phyloP scores from a whole-genome alignment of 92 coral and sea anemone genomes.

The Metridium senile region DNA sequence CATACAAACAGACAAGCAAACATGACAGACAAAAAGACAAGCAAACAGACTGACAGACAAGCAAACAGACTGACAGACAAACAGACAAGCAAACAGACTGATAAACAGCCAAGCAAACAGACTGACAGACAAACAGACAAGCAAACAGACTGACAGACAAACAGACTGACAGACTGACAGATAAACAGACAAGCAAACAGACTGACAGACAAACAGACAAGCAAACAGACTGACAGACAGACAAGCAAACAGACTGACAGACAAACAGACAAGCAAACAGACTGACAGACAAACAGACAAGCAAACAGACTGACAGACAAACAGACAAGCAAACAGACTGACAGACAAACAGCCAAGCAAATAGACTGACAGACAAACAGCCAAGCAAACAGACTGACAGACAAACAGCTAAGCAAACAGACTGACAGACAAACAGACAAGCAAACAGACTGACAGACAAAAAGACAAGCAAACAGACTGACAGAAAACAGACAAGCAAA shows the following conservation, averaged over 20 bases:
- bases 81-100: background rate
- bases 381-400: background rate
- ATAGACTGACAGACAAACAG: too few species aligned
- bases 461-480: constrained; percentile 2
- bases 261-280: constrained; percentile 2
- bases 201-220: background rate
- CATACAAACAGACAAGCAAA: background rate
- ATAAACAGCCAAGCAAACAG: background rate
- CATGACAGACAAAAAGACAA: background rate
- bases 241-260: constrained; percentile 3
- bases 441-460: background rate
- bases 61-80: background rate
- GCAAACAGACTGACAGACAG: background rate
- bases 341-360: too few species aligned
- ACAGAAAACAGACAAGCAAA: background rate
- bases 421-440: background rate
- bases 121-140: constrained; percentile 1
- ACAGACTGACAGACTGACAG: constrained; percentile 5
- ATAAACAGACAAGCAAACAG: background rate
- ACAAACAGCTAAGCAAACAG: constrained; percentile 1
- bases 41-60: background rate
- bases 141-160: constrained; percentile 10
- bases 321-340: too few species aligned
- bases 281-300: background rate
- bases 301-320: background rate